Base-by-base conservation (phyloP, 2,888 invertebrate genomes). In the Steinernema hermaphroditum region DNA sequence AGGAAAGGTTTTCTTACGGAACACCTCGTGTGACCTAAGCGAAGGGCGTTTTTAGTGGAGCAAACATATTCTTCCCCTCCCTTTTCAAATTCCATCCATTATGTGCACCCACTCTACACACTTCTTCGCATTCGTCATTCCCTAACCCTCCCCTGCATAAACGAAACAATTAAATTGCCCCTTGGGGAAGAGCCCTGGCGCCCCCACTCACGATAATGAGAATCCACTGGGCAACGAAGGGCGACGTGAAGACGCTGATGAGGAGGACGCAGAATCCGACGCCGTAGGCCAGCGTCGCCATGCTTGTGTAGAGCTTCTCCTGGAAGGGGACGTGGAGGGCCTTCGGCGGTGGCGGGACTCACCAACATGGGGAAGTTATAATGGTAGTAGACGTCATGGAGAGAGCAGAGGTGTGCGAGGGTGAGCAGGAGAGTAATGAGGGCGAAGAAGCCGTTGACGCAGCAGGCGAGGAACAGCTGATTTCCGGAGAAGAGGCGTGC, bases 331-430 rank as follows among this genome's bases (percentile, higher is more conserved):
- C 54, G 69, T 70, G 46, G 32, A 70, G 24, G n/a, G 24, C 27
- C 24, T 69, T 44, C n/a, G 19, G 69, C 16, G 43, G 37, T 37
- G 22, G n/a, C 12, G 2, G 4, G 14, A 73, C 72, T 70, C 68
- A 82, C 82, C 70, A 83, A 57, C 43, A 83, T 69, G n/a, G 77
- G 78, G 49, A 81, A 81, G 71, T 83, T 83, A 68, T 74, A 83
- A 41, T 80, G 78, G 72, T 83, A 83, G 69, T 72, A 83, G 8
- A 82, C 77, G 50, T 83, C 83, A 54, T 77, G 80, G 1, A 78
- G 75, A 8, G 81, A 81, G 29, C 78, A 74, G 24, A 82, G 71
- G 71, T 76, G 78, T n/a, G 75, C 78, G 43, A 80, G n/a, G n/a
- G 77, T 74, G 27, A 83, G 54, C 1, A 79, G 41, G 9, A 75